Evolutionary conservation across 2,888 invertebrate genomes (phyloP).

Genomic region (Sarcophaga rosellei): DNA sequence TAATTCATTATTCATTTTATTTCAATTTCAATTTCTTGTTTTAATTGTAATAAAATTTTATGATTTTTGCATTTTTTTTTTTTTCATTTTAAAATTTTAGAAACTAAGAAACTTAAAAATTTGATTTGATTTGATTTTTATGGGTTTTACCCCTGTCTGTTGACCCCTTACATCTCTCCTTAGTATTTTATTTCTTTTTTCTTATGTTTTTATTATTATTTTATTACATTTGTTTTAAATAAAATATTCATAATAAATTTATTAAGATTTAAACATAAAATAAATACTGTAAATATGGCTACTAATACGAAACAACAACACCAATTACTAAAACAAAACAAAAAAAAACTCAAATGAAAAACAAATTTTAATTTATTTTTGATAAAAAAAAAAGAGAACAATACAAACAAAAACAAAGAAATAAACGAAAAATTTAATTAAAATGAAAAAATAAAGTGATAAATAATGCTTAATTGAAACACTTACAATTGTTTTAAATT

Average conservation of each 20-base stretch:
- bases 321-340: slow-evolving; percentile 39
- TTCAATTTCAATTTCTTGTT: slow-evolving; percentile 20
- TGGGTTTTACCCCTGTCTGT: slow-evolving; percentile 24
- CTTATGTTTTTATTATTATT: slow-evolving; percentile 49
- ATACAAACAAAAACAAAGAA: slow-evolving; percentile 21
- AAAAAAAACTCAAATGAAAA: slow-evolving; percentile 10
- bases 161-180: neutral
- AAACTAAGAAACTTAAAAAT: too few species aligned
- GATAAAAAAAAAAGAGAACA: slow-evolving; percentile 51
- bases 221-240: slow-evolving; percentile 43
- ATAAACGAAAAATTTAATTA: slow-evolving; percentile 44
- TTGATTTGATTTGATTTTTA: slow-evolving; percentile 27
- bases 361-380: slow-evolving; percentile 61
- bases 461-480: neutral
- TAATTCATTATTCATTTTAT: slow-evolving; percentile 8
- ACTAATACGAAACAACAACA: slow-evolving; percentile 38
- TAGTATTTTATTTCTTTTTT: neutral
- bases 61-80: slow-evolving; percentile 2
- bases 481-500: too few species aligned
- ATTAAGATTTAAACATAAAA: slow-evolving; percentile 33
- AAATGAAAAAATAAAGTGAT: slow-evolving; percentile 30
- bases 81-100: neutral
- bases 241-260: slow-evolving; percentile 56
- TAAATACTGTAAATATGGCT: slow-evolving; percentile 59
- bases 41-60: slow-evolving; percentile 18